Conservation (phyloP, 1,140 invertebrate genomes). For the Sogatella furcifera region DNA sequence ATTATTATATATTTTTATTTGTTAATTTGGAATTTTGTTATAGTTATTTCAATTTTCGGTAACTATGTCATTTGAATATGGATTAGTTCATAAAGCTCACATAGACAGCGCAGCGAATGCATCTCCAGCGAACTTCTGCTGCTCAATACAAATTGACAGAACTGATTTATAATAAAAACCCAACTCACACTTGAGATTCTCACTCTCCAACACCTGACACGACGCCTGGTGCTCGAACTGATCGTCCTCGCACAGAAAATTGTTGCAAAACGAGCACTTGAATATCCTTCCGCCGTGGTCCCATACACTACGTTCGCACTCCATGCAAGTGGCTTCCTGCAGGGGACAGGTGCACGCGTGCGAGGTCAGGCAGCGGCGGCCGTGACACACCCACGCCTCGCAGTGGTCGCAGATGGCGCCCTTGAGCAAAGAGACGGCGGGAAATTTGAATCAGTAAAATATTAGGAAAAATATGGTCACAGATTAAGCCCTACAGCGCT, state of each 20-base stretch:
- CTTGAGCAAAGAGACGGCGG: slow-evolving; percentile 35
- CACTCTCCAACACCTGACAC: slow-evolving; percentile 87
- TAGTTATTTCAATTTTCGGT: no score
- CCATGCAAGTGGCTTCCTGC: slow-evolving; percentile 75
- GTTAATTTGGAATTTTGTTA: no score
- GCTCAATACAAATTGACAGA: no score
- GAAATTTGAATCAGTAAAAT: no score
- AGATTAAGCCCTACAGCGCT: no score
- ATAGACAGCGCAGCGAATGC: no score
- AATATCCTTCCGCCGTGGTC: slow-evolving; percentile 90
- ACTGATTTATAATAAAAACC: no score
- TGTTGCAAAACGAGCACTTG: slow-evolving; percentile 82
- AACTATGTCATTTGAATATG: no score
- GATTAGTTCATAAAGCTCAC: no score
- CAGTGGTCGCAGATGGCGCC: slow-evolving; percentile 96
- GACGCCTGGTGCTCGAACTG: slow-evolving; percentile 98
- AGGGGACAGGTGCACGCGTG: slow-evolving; percentile 92
- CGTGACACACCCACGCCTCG: slow-evolving; percentile 95
- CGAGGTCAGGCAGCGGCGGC: slow-evolving; percentile 74
- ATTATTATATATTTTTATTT: no score
- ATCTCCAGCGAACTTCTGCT: no score
- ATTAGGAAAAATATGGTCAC: no score
- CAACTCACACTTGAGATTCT: slow-evolving; percentile 81
- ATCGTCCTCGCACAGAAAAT: slow-evolving; percentile 92
- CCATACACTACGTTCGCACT: slow-evolving; percentile 88